These are phyloP conservation scores for Tenodera sinensis DNA, from an alignment of 2,888 invertebrate genomes.

Conservation along the genomic window DNA sequence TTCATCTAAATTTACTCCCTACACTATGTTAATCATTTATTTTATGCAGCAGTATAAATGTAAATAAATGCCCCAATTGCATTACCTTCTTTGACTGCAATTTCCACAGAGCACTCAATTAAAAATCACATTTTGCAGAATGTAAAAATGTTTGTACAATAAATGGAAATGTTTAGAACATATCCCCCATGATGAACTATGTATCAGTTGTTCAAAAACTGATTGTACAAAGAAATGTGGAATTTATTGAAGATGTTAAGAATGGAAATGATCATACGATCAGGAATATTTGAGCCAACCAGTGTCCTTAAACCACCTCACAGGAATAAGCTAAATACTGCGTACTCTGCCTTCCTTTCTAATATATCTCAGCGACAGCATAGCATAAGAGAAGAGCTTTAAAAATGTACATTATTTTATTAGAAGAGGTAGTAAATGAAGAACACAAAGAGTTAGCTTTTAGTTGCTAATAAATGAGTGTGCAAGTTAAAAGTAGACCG, in stretches of 20 bases:
- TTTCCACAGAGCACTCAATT: background rate
- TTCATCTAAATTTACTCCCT: background rate
- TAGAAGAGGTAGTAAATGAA: background rate
- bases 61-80: background rate
- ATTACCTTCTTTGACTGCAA: background rate
- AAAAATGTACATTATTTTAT: background rate
- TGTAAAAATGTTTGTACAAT: constrained; percentile 1
- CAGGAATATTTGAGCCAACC: background rate
- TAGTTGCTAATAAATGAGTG: background rate
- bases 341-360: background rate
- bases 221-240: background rate
- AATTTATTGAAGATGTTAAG: background rate
- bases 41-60: background rate
- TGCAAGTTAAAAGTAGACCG: background rate
- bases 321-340: background rate
- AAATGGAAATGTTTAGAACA: background rate
- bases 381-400: background rate
- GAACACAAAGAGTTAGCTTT: background rate
- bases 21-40: background rate
- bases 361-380: background rate
- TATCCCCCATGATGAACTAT: background rate
- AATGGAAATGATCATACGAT: constrained; percentile 6
- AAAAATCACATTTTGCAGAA: background rate
- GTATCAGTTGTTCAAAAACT: background rate
- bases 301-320: background rate